Evolutionary conservation across 2,113 vertebrate genomes (phyloP).

Genomic region (Daubentonia madagascariensis): DNA sequence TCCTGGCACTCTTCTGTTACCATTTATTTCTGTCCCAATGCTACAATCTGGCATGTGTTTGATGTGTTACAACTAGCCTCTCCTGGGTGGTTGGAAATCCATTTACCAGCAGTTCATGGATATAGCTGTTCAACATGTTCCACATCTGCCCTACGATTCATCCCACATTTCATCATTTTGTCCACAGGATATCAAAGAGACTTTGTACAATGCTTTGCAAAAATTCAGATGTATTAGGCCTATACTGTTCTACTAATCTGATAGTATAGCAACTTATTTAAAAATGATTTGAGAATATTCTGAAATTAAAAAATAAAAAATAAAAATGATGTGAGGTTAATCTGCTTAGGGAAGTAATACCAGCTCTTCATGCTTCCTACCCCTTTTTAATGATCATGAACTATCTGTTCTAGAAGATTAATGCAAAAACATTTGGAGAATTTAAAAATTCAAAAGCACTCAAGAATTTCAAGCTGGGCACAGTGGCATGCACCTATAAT

Average conservation of each 20-base stretch:
- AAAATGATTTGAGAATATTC: conserved; percentile 40
- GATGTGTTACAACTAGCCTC: not conserved
- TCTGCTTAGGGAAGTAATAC: conserved; percentile 2
- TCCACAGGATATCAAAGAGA: not conserved
- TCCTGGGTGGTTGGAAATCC: not conserved
- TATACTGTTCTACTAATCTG: not conserved
- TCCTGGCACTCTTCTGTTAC: not conserved
- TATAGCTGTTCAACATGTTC: not conserved
- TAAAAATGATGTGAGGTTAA: conserved; percentile 15
- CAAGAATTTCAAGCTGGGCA: not conserved
- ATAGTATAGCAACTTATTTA: not conserved
- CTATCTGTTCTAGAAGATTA: not conserved
- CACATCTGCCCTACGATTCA: not conserved
- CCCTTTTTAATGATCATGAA: conserved; percentile 5
- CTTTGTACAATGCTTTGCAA: not conserved
- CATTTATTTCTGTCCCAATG: not conserved
- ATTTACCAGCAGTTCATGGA: not conserved
- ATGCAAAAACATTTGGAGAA: not conserved
- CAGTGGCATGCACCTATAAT: no score
- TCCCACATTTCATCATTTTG: not conserved
- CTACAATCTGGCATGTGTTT: not conserved
- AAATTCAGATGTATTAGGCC: not conserved
- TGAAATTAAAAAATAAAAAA: no score
- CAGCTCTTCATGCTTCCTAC: not conserved
- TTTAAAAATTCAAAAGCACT: not conserved